phyloP scores from a whole-genome alignment of 2,797 vertebrate species.

The Enteromius viviparus region DNA sequence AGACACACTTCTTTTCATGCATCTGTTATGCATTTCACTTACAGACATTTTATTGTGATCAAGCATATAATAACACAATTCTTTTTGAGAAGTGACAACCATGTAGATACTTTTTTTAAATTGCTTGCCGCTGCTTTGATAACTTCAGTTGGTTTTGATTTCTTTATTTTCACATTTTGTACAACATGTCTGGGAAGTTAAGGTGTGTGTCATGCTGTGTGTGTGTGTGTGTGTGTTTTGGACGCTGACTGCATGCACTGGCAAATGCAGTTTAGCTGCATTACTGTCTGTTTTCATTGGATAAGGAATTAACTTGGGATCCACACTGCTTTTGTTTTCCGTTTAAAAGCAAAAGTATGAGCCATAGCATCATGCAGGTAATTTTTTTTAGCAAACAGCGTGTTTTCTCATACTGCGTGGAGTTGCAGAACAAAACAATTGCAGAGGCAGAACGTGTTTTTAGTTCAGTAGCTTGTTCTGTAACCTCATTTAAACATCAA shows the following conservation, averaged over 20 bases:
- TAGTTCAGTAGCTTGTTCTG: conserved; percentile 29
- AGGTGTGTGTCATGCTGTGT: conserved; percentile 21
- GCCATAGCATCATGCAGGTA: not conserved
- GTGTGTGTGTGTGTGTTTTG: conserved; percentile 16
- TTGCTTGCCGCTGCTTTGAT: not conserved
- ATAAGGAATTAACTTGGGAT: conserved; percentile 48
- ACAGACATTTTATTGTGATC: not conserved
- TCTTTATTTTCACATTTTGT: not conserved
- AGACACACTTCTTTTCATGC: not conserved
- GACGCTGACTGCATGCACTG: conserved; percentile 38
- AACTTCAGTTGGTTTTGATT: not conserved
- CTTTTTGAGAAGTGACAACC: not conserved
- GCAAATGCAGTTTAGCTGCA: conserved; percentile 44
- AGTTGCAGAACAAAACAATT: conserved; percentile 36
- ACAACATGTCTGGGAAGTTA: conserved; percentile 15
- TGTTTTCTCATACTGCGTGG: conserved; percentile 6
- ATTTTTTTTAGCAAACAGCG: conserved; percentile 18
- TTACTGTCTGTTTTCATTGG: conserved; percentile 47
- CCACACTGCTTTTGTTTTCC: conserved; percentile 54
- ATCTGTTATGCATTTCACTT: not conserved
- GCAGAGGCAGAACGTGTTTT: not conserved
- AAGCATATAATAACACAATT: not conserved
- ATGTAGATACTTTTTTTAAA: not conserved
- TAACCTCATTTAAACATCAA: conserved; percentile 36
- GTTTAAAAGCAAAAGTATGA: conserved; percentile 52